Percentiles rank a stretch among this genome's conserved stretches.
These are phyloP conservation scores for Turnix velox DNA, from an alignment of 2,113 vertebrate genomes.

Conservation along the genomic window DNA sequence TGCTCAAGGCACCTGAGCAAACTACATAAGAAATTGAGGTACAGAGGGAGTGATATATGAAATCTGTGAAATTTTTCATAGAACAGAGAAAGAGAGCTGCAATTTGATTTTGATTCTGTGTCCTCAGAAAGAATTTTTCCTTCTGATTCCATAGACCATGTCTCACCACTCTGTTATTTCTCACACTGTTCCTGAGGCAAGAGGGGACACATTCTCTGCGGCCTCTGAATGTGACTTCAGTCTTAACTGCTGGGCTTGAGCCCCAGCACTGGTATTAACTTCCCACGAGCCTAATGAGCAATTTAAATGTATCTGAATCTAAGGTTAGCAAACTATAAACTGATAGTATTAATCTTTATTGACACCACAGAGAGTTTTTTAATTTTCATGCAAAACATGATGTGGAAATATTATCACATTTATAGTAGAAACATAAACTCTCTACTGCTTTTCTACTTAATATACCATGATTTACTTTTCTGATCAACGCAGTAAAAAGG, in stretches of 20 bases:
- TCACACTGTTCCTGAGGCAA: neutral
- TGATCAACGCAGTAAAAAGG: neutral
- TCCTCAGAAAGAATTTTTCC: neutral
- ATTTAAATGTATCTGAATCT: neutral
- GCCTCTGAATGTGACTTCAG: neutral
- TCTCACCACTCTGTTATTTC: neutral
- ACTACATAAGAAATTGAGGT: neutral
- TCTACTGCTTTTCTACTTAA: neutral
- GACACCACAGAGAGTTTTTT: neutral
- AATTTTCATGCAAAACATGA: neutral
- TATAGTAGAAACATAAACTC: neutral
- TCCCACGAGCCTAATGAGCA: neutral
- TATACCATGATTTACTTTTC: neutral
- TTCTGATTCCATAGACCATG: neutral
- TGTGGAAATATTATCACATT: neutral
- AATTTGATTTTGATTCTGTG: neutral
- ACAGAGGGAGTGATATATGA: neutral
- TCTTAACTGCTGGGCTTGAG: neutral
- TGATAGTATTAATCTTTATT: neutral
- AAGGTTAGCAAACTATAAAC: neutral
- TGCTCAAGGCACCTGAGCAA: neutral
- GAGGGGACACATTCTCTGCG: neutral
- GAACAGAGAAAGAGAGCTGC: neutral
- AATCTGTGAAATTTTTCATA: neutral
- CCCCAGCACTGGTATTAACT: neutral